A percentile compares a stretch with the other conserved stretches of the same genome.
Evolutionary conservation across 2,888 invertebrate species (phyloP).

Genomic region (Allophyes oxyacanthae): DNA sequence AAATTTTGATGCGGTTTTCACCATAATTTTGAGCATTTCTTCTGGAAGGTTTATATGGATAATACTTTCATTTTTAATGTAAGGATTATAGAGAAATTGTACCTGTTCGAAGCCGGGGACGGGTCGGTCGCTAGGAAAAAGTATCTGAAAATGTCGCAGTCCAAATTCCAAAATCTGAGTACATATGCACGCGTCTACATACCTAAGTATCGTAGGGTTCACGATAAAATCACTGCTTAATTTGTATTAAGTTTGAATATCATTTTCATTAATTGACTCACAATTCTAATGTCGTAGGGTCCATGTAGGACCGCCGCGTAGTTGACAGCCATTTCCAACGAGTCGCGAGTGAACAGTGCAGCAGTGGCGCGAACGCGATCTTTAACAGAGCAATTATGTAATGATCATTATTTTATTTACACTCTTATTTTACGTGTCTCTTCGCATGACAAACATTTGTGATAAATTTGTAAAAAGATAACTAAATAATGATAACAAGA

Average conservation of each 20-base stretch:
- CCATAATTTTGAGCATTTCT: no score
- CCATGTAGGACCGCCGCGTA: constrained; percentile 92
- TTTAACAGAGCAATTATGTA: constrained; percentile 14
- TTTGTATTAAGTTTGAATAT: no score
- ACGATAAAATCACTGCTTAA: not conserved
- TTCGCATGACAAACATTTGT: constrained; percentile 1
- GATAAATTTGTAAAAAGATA: constrained; percentile 16
- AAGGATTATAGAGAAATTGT: no score
- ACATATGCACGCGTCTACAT: no score
- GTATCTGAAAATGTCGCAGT: no score
- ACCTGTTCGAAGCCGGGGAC: no score
- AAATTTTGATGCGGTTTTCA: no score
- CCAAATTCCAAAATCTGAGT: no score
- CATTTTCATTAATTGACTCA: constrained; percentile 76
- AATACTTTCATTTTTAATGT: no score
- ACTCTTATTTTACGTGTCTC: constrained; percentile 3
- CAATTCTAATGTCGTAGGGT: constrained; percentile 92
- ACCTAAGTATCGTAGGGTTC: no score
- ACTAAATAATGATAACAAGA: constrained; percentile 9
- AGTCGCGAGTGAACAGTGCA: constrained; percentile 21
- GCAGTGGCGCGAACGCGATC: not conserved
- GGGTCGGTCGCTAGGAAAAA: no score
- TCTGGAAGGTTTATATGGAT: no score
- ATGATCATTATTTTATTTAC: constrained; percentile 12
- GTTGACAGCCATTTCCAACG: constrained; percentile 81